Percentiles rank a stretch among this genome's conserved stretches.
Conservation (phyloP, 1,140 invertebrate genomes). For the Mactra quadrangularis region DNA sequence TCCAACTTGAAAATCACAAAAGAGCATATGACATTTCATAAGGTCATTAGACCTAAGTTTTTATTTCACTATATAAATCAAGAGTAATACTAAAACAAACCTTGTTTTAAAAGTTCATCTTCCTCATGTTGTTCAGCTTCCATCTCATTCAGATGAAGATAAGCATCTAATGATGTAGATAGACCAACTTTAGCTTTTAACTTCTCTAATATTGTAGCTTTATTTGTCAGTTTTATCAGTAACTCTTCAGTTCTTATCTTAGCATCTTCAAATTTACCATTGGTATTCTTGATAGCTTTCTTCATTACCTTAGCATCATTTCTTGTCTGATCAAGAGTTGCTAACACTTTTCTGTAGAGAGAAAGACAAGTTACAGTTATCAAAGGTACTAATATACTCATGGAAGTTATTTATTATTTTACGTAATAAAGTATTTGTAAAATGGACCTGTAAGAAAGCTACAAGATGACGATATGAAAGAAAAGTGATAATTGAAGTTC, state of each 20-base stretch:
- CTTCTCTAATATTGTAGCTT: conserved; percentile 82
- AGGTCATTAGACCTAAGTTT: too few relatives aligned
- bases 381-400: too few relatives aligned
- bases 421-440: too few relatives aligned
- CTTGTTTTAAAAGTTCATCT: conserved; percentile 81
- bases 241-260: conserved; percentile 79
- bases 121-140: conserved; percentile 80
- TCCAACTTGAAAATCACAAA: too few relatives aligned
- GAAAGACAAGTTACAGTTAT: too few relatives aligned
- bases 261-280: conserved; percentile 79
- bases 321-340: conserved; percentile 81
- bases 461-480: too few relatives aligned
- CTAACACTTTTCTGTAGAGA: conserved; percentile 77
- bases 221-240: conserved; percentile 77
- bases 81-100: too few relatives aligned
- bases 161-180: conserved; percentile 80
- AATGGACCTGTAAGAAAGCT: too few relatives aligned
- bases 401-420: too few relatives aligned
- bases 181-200: conserved; percentile 81
- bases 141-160: conserved; percentile 82
- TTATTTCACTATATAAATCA: too few relatives aligned
- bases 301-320: conserved; percentile 82
- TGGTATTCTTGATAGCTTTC: conserved; percentile 80
- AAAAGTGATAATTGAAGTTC: too few relatives aligned
- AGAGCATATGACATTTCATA: too few relatives aligned